phyloP scores from a whole-genome alignment of 1,140 invertebrate genomes.

The Cylas formicarius region DNA sequence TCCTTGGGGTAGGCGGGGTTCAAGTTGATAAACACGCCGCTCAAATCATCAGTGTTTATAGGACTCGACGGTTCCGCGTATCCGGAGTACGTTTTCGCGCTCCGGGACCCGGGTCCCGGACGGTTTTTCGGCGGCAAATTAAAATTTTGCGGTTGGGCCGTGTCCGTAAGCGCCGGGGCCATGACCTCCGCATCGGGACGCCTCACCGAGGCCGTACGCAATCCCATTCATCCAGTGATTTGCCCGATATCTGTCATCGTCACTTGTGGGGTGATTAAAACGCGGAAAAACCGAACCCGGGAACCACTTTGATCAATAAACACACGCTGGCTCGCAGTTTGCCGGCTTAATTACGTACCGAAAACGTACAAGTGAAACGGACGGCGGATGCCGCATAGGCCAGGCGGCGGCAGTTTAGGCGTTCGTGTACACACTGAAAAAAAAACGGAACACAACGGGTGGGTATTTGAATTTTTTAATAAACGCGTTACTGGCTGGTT shows the following conservation, averaged over 20 bases:
- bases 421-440: constrained; percentile 1
- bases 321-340: constrained; percentile 17
- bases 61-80: constrained; percentile 10
- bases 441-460: constrained; percentile 9
- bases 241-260: constrained; percentile 22
- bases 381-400: constrained; percentile 3
- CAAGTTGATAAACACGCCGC: constrained; percentile 16
- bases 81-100: constrained; percentile 12
- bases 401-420: constrained; percentile 3
- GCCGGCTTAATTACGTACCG: constrained; percentile 31
- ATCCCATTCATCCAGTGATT: constrained; percentile 55
- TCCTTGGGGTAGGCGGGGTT: constrained; percentile 23
- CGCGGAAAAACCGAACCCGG: constrained; percentile 14
- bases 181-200: constrained; percentile 59
- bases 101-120: constrained; percentile 39
- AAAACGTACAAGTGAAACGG: constrained; percentile 22
- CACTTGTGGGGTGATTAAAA: constrained; percentile 22
- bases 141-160: constrained; percentile 54
- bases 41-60: constrained; percentile 21
- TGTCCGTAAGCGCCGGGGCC: constrained; percentile 65
- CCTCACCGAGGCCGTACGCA: constrained; percentile 49
- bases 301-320: constrained; percentile 26
- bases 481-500: constrained; percentile 37
- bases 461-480: constrained; percentile 29
- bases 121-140: constrained; percentile 46